Evolutionary conservation across 2,888 invertebrate species (phyloP).

Genomic region (Mesorhabditis spiculigera): DNA sequence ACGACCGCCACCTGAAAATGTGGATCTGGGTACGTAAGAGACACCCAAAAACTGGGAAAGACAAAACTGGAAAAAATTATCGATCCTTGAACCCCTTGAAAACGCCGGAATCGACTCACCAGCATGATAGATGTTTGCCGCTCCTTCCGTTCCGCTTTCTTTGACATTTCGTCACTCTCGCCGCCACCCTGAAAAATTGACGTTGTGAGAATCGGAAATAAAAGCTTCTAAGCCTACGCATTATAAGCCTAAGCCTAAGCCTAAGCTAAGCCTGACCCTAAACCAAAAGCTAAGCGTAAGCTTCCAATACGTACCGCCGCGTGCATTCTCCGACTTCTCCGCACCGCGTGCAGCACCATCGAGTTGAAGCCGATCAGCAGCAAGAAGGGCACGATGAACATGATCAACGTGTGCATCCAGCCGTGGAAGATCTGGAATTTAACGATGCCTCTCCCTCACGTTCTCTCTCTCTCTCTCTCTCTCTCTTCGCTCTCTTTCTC

Average conservation of each 20-base stretch:
- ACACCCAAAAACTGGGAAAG: not conserved
- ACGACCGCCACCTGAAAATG: constrained; percentile 36
- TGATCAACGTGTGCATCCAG: constrained; percentile 47
- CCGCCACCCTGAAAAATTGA: constrained; percentile 34
- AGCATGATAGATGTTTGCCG: constrained; percentile 53
- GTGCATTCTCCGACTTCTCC: constrained; percentile 34
- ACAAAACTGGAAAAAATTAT: not conserved
- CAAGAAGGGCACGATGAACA: constrained; percentile 53
- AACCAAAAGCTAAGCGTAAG: too few species aligned
- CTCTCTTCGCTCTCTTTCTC: not conserved
- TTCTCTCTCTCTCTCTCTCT: not conserved
- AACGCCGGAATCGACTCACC: not conserved
- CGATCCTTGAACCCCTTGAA: not conserved
- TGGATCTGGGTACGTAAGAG: too few species aligned
- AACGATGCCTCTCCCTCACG: not conserved
- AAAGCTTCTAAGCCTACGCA: too few species aligned
- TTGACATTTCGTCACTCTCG: constrained; percentile 37
- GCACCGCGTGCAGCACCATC: constrained; percentile 52
- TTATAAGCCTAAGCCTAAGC: too few species aligned
- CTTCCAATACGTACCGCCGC: constrained; percentile 15
- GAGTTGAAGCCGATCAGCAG: constrained; percentile 54
- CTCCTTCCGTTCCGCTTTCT: constrained; percentile 40
- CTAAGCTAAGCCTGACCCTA: too few species aligned
- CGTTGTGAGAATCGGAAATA: too few species aligned
- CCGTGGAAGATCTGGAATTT: constrained; percentile 43